A percentile compares a stretch with the other conserved stretches of the same genome.
phyloP scores from a whole-genome alignment of 1,140 invertebrate species.

The Tigriopus japonicus region DNA sequence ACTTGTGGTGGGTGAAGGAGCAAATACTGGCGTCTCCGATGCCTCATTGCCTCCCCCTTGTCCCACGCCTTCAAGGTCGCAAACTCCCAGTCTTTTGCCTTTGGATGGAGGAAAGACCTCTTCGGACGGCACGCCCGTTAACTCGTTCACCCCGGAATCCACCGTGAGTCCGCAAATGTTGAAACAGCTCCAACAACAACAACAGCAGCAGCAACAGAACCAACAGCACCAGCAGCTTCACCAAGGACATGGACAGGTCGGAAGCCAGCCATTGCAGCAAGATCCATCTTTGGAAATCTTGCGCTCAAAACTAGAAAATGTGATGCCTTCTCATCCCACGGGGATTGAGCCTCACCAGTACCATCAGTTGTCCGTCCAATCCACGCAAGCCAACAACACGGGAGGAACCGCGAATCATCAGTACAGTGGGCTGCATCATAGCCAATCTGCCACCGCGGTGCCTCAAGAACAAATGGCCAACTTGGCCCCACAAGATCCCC shows the following conservation, averaged over 20 bases:
- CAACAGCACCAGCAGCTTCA: background rate
- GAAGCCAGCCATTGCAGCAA: background rate
- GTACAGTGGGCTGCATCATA: background rate
- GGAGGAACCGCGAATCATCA: background rate
- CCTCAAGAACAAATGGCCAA: background rate
- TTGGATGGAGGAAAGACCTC: too few species aligned
- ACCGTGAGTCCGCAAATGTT: background rate
- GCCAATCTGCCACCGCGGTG: background rate
- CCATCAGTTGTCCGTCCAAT: background rate
- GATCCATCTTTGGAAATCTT: background rate
- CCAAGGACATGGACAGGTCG: background rate
- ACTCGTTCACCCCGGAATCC: background rate
- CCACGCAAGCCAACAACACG: background rate
- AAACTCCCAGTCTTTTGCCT: too few species aligned
- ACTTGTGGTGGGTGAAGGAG: background rate
- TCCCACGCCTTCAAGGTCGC: background rate
- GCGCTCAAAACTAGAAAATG: background rate
- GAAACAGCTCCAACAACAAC: background rate
- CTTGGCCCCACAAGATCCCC: too few species aligned
- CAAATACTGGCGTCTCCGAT: background rate
- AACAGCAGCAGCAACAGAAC: conserved; percentile 1
- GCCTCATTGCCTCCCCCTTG: background rate
- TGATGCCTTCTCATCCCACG: background rate
- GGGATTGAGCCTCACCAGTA: background rate
- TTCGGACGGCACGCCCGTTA: background rate